Base-by-base conservation (phyloP, 1,140 invertebrate species). In the Cardiocondyla obscurior region DNA sequence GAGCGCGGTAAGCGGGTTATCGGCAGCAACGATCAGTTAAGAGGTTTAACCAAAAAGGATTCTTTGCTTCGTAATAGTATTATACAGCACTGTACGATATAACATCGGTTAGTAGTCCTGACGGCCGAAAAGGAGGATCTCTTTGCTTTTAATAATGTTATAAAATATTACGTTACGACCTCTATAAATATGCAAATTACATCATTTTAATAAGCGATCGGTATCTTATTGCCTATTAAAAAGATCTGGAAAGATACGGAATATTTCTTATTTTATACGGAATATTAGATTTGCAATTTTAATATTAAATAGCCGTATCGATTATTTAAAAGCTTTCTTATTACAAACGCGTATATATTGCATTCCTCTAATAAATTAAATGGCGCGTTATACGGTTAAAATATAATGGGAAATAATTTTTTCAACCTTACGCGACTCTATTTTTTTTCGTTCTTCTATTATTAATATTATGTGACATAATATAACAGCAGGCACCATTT, bases 1-100 rank as follows among this genome's bases (percentile, higher is more conserved):
- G 28, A 76, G 55, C 25, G 42, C 33, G 22, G 74, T 67, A 77
- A 79, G 46, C 74, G 62, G 74, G 36, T 79, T 79, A 79, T 55
- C 62, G 46, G 36, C 49, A 53, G 46, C 12, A 79, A 69, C 46
- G 74, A 79, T 79, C 74, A n/a, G 46, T 55, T 79, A 79, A 79
- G 62, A 67, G 46, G 46, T 79, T 79, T 53, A 53, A n/a, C 14
- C 25, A 67, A 79, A 77, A 77, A 53, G 74, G 25, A 42, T 79
- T 79, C 33, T 67, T 67, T 55, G 28, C 36, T 55, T 79, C 46
- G n/a, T 79, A 79, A 55, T 55, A 67, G 22, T 28, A 53, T 69
- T 79, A 79, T 79, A 79, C 60, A 30, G 16, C 70, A 19, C 57
- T 51, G 25, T 65, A 73, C 30, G 33, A 77, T 55, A 33, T 53